Evolutionary conservation across 2,888 invertebrate genomes (phyloP).

Genomic region (Apotomis capreana): DNA sequence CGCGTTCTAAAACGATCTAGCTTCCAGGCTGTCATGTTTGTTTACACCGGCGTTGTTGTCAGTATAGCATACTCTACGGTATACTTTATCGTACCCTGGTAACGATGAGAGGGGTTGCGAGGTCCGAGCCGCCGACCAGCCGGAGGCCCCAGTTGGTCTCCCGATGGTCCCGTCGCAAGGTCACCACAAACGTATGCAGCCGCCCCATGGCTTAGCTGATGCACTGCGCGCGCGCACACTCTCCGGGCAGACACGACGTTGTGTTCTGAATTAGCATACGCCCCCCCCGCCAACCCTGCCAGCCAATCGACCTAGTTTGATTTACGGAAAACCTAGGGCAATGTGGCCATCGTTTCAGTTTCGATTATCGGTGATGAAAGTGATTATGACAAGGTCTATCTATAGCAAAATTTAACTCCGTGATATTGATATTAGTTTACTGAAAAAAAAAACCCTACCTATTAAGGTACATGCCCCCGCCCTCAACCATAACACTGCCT

Average conservation of each 20-base stretch:
- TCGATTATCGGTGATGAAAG: conserved; percentile 3
- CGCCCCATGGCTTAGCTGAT: conserved; percentile 83
- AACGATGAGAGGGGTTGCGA: conserved; percentile 93
- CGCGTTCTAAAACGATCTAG: conserved; percentile 21
- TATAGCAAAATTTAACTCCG: too few relatives aligned
- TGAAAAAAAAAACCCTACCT: too few relatives aligned
- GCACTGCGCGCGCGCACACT: conserved; percentile 68
- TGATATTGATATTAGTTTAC: too few relatives aligned
- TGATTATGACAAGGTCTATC: background rate
- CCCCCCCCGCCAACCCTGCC: conserved; percentile 72
- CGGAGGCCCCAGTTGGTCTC: conserved; percentile 93
- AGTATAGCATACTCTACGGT: background rate
- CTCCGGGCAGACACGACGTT: conserved; percentile 75
- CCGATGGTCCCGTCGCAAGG: conserved; percentile 87
- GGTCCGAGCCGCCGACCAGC: conserved; percentile 93
- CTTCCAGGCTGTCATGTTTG: conserved; percentile 52
- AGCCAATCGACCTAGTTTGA: conserved; percentile 74
- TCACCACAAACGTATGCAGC: conserved; percentile 89
- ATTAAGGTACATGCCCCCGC: too few relatives aligned
- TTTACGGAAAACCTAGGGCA: conserved; percentile 68
- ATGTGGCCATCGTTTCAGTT: conserved; percentile 9
- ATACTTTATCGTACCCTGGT: conserved; percentile 86
- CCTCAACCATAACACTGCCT: too few relatives aligned
- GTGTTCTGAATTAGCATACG: conserved; percentile 73
- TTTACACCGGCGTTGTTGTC: conserved; percentile 67